Evolutionary conservation across 2,888 invertebrate species (phyloP), one percentile per base, ranked within the genome.

Genomic region (Subacronicta megacephala): DNA sequence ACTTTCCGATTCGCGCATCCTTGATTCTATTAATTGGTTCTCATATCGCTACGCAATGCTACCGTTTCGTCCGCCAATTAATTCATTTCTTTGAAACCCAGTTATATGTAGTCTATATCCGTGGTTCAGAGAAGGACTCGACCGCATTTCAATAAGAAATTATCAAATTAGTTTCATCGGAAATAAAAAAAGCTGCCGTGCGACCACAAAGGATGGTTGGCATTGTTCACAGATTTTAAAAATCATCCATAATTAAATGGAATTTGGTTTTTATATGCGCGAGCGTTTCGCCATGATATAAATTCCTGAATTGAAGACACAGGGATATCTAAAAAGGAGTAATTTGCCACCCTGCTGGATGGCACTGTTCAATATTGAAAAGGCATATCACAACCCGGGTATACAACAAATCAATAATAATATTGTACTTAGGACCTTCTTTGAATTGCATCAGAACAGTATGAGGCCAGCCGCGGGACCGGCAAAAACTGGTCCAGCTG

Each of bases 181-280:
- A 77, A 77, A 77, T 78, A 89, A 92, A 92, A 92, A 92, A 90
- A 71, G 54, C 79, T 68, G 74, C 75, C 82, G 79, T 74, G 69
- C 81, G 75, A 79, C 80, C 83, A 84, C 89, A 90, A 90, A 90
- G 87, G 90, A 90, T 87, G 88, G 84, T 83, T 88, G 83, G 92
- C 93, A 94, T 93, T 93, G 93, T 93, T 93, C 92, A 92, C 93
- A 92, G 93, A 93, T 93, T 93, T 93, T 89, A 85, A 93, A 91
- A 93, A 93, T 91, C 91, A 88, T 88, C 89, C 92, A 93, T 94
- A 94, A 94, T 94, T 93, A 93, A 93, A 88, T 89, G 94, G 94
- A 92, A 94, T 94, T 85, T 81, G 79, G 81, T 93, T 93, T 92
- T 93, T 93, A 80, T 80, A 43, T 49, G 36, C 62, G 68, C 79